Percentiles rank a stretch among this genome's conserved stretches.
Conservation (phyloP, 2,113 vertebrate species). For the Erinaceus europaeus region DNA sequence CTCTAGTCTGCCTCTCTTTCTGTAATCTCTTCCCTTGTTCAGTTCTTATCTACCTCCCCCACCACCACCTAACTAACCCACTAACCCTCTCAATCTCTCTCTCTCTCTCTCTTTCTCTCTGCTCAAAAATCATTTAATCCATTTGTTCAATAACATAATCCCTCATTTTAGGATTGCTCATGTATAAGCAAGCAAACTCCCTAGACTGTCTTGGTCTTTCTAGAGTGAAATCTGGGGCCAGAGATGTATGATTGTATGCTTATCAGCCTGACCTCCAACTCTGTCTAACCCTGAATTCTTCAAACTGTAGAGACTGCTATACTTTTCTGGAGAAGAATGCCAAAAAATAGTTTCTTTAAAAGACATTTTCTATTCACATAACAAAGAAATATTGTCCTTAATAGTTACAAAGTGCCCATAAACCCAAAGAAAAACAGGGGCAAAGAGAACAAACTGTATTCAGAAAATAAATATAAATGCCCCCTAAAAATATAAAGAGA, state of each 20-base stretch:
- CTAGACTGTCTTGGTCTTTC: neutral
- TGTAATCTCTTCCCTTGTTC: neutral
- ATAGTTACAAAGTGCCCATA: conserved; percentile 2
- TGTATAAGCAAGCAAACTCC: neutral
- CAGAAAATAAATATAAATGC: neutral
- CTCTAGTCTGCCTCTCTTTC: neutral
- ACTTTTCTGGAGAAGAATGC: neutral
- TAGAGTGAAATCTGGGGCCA: neutral
- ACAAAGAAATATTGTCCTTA: conserved; percentile 14
- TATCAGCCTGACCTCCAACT: neutral
- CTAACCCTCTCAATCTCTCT: neutral
- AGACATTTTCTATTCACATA: conserved; percentile 4
- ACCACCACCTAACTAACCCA: neutral
- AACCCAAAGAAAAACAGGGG: neutral
- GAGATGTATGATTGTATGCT: neutral
- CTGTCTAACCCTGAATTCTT: neutral
- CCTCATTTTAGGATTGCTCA: neutral
- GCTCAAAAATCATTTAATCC: neutral
- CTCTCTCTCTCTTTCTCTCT: neutral
- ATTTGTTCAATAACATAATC: neutral
- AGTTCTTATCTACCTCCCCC: neutral
- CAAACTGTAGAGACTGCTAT: neutral
- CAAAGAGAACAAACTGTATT: neutral
- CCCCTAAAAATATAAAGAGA: neutral
- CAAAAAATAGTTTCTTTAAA: neutral